Evolutionary conservation across 2,797 vertebrate genomes (phyloP).

Genomic region (Danio kyathit): DNA sequence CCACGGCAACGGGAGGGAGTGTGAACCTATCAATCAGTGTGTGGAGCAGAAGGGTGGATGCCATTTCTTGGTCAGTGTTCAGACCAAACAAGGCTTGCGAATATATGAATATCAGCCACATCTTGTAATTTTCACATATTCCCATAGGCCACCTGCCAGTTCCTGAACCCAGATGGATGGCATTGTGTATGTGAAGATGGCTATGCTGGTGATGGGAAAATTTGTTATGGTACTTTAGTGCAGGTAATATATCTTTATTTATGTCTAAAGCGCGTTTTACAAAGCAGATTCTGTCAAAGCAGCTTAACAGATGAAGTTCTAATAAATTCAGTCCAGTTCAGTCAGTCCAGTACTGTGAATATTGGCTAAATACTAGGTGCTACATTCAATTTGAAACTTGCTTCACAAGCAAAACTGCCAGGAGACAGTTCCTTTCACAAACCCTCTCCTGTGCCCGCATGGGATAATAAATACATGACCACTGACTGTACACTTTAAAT

Average conservation of each 20-base stretch:
- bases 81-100: background rate
- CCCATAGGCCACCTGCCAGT: conserved; percentile 85
- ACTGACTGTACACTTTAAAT: too few species aligned
- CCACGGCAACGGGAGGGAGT: conserved; percentile 85
- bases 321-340: too few species aligned
- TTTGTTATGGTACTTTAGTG: conserved; percentile 85
- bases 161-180: conserved; percentile 77
- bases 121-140: background rate
- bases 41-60: conserved; percentile 81
- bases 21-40: conserved; percentile 85
- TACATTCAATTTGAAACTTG: too few species aligned
- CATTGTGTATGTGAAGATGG: conserved; percentile 86
- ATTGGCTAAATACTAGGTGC: too few species aligned
- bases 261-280: too few species aligned
- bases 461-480: too few species aligned
- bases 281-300: too few species aligned
- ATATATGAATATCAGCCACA: background rate
- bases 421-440: too few species aligned
- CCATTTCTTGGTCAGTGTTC: conserved; percentile 85
- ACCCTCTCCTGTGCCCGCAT: too few species aligned
- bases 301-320: too few species aligned
- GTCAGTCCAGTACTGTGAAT: too few species aligned
- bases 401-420: too few species aligned
- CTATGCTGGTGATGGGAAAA: conserved; percentile 82
- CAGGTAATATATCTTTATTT: conserved; percentile 72